Base-by-base conservation (phyloP, 1,140 invertebrate genomes). In the Dreissena rostriformis region DNA sequence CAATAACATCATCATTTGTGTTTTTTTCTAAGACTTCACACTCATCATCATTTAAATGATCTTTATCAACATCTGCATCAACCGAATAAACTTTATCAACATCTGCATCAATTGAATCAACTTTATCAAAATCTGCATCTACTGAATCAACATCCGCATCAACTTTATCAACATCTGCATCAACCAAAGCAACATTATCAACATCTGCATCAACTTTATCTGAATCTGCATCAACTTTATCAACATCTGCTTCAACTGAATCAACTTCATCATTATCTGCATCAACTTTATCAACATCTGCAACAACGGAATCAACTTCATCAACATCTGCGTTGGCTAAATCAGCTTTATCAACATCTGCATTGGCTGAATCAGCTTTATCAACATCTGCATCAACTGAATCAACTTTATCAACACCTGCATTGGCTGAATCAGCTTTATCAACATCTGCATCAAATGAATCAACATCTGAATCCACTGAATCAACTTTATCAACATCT, bases 111-210 rank as follows among this genome's bases (percentile, higher is more conserved):
- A 24, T 7, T 17, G 17, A n/a, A 10, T 73, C 49, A 73, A 22
- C 67, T 15, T n/a, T 29, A 14, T 70, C 70, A 72, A n/a, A 12
- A 22, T 72, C 49, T 11, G 8, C 39, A 39, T 51, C 70, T 10
- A n/a, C 14, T 6, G 14, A 11, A 72, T 52, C 26, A 24, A n/a
- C n/a, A n/a, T n/a, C 8, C 5, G 17, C 1, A 10, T 73, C 49
- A 73, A n/a, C 70, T 73, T 73, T 24, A 71, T 39, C 68, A n/a
- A n/a, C n/a, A 71, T n/a, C n/a, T n/a, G n/a, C 17, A 53, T 10
- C 22, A 17, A 24, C 49, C 39, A 39, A 12, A 49, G 0, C 12
- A 49, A 1, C 17, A 10, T 72, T 51, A 49, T 49, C 11, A 26
- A 26, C 70, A 12, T 39, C 12, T 49, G 66, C 6, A 26, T 72